These are phyloP conservation scores for Philaethria dido DNA, from an alignment of 2,888 invertebrate species.

Conservation along the genomic window DNA sequence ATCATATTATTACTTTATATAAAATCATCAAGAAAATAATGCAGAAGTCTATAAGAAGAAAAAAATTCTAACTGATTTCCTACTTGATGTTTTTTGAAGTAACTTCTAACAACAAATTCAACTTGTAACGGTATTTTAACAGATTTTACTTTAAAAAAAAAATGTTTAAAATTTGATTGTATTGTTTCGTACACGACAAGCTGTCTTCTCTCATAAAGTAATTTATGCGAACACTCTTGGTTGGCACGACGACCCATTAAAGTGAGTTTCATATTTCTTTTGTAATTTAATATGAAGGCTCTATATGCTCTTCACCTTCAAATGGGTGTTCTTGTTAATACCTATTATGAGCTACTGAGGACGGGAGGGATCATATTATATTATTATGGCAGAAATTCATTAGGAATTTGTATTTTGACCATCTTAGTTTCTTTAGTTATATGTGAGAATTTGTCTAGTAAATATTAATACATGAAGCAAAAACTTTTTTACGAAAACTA, in stretches of 20 bases:
- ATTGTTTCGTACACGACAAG: slow-evolving; percentile 3
- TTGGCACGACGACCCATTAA: slow-evolving; percentile 21
- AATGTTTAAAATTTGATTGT: neutral
- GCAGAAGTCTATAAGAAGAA: neutral
- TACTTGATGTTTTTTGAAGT: neutral
- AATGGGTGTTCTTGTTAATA: slow-evolving; percentile 16
- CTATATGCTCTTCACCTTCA: slow-evolving; percentile 16
- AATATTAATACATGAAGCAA: too few relatives aligned
- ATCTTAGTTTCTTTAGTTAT: too few relatives aligned
- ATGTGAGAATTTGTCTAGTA: too few relatives aligned
- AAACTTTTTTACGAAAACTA: too few relatives aligned
- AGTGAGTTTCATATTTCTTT: slow-evolving; percentile 23
- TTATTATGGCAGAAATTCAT: neutral
- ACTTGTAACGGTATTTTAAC: neutral
- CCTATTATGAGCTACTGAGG: neutral
- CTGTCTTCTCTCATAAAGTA: slow-evolving; percentile 7
- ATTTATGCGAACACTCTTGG: slow-evolving; percentile 24
- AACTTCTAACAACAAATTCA: neutral
- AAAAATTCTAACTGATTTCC: too few relatives aligned
- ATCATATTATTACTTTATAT: too few relatives aligned
- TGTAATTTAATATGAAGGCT: slow-evolving; percentile 19
- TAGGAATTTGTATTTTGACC: neutral
- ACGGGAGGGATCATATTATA: neutral
- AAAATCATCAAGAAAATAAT: too few relatives aligned
- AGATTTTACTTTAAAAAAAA: neutral